Evolutionary conservation across 2,888 invertebrate genomes (phyloP), one percentile per base, ranked within the genome.

Genomic region (Drosophila atroscutellata): DNA sequence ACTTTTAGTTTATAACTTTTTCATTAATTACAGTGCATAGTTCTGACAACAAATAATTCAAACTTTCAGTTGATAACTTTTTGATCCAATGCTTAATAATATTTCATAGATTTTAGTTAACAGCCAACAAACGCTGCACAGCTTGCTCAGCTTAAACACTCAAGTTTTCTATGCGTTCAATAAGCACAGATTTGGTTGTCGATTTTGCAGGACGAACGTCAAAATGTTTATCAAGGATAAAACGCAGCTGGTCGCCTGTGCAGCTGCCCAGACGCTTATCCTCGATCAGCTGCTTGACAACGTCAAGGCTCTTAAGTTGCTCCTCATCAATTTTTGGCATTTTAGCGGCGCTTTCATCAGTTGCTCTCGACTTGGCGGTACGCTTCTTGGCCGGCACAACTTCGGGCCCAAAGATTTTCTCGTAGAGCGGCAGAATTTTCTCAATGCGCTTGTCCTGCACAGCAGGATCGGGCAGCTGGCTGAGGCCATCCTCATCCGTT

Each of bases 401-500:
- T 57, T 91, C 92, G 5, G 68, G 36, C 0, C 80, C 91, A 69
- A 92, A 92, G 13, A 90, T 59, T 13, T 77, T 63, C 0, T 80
- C 72, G 36, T 91, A 86, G 2, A 81, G 71, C 0, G 90, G 83
- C 26, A 92, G 9, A 37, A 91, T 67, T 26, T 86, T 76, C 7
- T 81, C 81, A 60, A 93, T 91, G 11, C 92, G 90, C 37, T 82
- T 70, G 63, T 92, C 90, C 72, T 93, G 93, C n/a, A 81, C 66
- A 11, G 76, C 73, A 2, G 82, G 65, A 73, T 92, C 85, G 2
- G 92, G 91, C 73, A 92, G 80, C 47, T 90, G 83, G 26, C 86
- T 73, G 1, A 85, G 69, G 0, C 88, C 83, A 3, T 75, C 92
- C 90, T 94, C 94, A 52, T 94, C 94, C 26, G 93, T 93, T 77